phyloP scores from a whole-genome alignment of 2,797 vertebrate genomes.

The Phrynocephalus vlangalii region DNA sequence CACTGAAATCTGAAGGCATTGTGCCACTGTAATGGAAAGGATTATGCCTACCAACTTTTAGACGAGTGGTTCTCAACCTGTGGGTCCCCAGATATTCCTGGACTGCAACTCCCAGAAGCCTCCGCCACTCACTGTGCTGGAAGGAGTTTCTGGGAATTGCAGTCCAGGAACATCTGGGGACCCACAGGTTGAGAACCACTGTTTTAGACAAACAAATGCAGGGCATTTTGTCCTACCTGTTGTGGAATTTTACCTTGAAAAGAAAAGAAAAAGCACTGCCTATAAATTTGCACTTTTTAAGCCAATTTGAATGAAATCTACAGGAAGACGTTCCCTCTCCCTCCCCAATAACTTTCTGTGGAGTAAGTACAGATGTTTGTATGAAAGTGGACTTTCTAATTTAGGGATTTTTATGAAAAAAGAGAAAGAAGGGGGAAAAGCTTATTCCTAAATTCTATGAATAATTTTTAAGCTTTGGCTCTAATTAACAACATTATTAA shows the following conservation, averaged over 20 bases:
- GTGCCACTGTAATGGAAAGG: background rate
- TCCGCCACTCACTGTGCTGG: too few relatives aligned
- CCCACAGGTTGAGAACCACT: too few relatives aligned
- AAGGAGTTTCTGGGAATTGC: too few relatives aligned
- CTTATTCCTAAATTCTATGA: background rate
- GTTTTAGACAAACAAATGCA: background rate
- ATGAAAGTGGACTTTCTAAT: background rate
- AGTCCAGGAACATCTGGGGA: too few relatives aligned
- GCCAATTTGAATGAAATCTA: background rate
- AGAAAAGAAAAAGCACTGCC: too few relatives aligned
- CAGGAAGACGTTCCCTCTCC: background rate
- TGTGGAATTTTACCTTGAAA: too few relatives aligned
- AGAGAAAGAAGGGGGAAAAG: too few relatives aligned
- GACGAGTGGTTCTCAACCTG: background rate
- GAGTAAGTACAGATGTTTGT: background rate
- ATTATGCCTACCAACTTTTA: background rate
- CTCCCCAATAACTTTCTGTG: background rate
- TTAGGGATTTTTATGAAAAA: background rate
- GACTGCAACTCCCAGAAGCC: too few relatives aligned
- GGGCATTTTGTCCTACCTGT: background rate
- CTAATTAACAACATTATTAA: too few relatives aligned
- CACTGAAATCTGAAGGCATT: background rate
- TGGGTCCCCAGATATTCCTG: too few relatives aligned
- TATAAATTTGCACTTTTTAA: background rate
- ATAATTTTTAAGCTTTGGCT: background rate